Base-by-base conservation (phyloP, 1,140 invertebrate genomes). In the Latrodectus geometricus region DNA sequence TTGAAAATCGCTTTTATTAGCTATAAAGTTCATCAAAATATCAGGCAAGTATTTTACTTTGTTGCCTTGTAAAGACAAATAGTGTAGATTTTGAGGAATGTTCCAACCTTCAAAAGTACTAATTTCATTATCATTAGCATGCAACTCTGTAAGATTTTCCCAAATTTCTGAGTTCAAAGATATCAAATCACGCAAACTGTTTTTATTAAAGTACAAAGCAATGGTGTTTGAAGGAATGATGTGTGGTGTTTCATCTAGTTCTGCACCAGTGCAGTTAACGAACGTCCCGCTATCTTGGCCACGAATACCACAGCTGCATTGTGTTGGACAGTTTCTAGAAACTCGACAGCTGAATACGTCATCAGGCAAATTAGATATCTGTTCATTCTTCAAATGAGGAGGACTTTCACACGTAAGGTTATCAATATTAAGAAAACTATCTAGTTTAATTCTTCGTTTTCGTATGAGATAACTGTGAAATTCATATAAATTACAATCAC, bases 181-280 rank as follows among this genome's bases (percentile, higher is more conserved):
- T 5, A 11, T 50, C 54, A 87, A 35, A 15, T 56, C 15, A 15
- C 20, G 20, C 7, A 87, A 14, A 11, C 68, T 12, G 17, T 87
- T 87, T 17, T 77, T 35, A 15, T 87, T 49, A 48, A 87, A 82
- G 68, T 87, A 82, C 11, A 87, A n/a, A 21, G 76, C 86, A 4
- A 72, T 69, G 14, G 73, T 61, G 4, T 72, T n/a, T n/a, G 8
- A 0, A 9, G 86, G 73, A 49, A 49, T 9, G 9, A 50, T 8
- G 49, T 11, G 23, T 15, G 78, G 78, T 54, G 21, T n/a, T 21
- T 54, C 17, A 1, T 54, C 49, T 11, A 81, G 17, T 5, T 50
- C 17, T 23, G 49, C n/a, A 4, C 4, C 56, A 35, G 78, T 52
- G 35, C 86, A 87, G 66, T 82, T 87, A 14, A 87, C 72, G 23